These are phyloP conservation scores for Alaudala cheleensis DNA, from an alignment of 2,113 vertebrate species.

Conservation along the genomic window DNA sequence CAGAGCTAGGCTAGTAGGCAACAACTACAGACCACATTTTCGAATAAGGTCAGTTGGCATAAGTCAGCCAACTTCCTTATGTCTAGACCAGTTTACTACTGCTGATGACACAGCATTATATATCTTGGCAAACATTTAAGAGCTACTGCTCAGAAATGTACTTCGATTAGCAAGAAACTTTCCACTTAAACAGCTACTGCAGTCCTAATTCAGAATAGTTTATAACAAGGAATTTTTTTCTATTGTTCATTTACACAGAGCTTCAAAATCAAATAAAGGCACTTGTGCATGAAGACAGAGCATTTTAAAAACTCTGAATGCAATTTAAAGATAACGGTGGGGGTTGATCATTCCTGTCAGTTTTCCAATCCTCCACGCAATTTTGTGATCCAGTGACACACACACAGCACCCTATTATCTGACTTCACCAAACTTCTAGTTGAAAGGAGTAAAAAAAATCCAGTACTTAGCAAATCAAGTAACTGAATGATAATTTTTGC, in stretches of 20 bases:
- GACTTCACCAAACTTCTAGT: slow-evolving; percentile 27
- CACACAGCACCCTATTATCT: slow-evolving; percentile 35
- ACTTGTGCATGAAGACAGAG: neutral
- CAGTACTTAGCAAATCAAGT: slow-evolving; percentile 39
- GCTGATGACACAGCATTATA: slow-evolving; percentile 9
- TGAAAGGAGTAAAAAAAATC: neutral
- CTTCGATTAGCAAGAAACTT: slow-evolving; percentile 17
- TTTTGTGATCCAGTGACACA: slow-evolving; percentile 18
- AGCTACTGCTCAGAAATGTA: slow-evolving; percentile 8
- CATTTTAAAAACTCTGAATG: neutral
- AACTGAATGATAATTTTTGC: slow-evolving; percentile 15
- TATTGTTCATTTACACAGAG: neutral
- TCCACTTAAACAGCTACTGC: neutral
- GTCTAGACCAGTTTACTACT: slow-evolving; percentile 35
- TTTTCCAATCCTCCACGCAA: slow-evolving; percentile 1
- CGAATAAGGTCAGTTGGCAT: neutral
- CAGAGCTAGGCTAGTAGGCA: neutral
- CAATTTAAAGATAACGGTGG: neutral
- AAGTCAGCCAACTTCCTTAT: slow-evolving; percentile 23
- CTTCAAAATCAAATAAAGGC: neutral
- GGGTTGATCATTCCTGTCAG: neutral
- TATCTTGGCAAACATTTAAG: slow-evolving; percentile 29
- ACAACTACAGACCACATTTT: slow-evolving; percentile 2
- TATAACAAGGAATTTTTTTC: neutral
- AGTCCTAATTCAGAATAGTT: neutral